A percentile compares a stretch with the other conserved stretches of the same genome.
Conservation (phyloP, 2,888 invertebrate genomes). For the Drosophila demipolita region DNA sequence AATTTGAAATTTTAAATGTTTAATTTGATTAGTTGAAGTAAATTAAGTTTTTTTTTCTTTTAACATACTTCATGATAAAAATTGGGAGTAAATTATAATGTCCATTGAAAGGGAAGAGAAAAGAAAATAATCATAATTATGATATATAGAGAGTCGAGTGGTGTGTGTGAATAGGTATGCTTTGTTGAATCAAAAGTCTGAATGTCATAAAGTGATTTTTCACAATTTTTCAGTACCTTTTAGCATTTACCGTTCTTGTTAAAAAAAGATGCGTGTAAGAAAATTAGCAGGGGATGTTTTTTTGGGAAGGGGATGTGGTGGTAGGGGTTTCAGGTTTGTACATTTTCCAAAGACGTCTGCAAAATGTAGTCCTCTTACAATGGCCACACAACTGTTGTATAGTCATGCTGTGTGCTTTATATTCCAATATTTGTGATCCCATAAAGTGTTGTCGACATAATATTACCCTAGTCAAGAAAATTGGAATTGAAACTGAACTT, state of each 20-base stretch:
- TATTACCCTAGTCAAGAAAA: background rate
- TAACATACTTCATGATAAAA: background rate
- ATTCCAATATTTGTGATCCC: background rate
- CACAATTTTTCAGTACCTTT: constrained; percentile 67
- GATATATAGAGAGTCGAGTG: constrained; percentile 30
- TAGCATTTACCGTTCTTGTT: constrained; percentile 22
- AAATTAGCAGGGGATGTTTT: no score
- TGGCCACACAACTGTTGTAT: constrained; percentile 60
- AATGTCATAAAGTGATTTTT: constrained; percentile 74
- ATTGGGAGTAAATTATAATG: background rate
- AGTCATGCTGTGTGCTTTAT: constrained; percentile 41
- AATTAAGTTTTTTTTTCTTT: no score
- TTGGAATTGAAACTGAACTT: background rate
- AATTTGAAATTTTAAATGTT: no score
- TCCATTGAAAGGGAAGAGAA: constrained; percentile 7
- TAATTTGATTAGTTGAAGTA: background rate
- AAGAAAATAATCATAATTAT: constrained; percentile 59
- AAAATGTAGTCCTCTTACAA: constrained; percentile 67
- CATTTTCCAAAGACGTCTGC: constrained; percentile 67
- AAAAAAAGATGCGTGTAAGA: background rate
- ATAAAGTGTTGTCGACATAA: background rate
- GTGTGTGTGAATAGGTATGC: constrained; percentile 5
- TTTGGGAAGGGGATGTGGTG: background rate
- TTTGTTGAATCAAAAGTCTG: constrained; percentile 32
- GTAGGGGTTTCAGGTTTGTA: background rate